Conservation (phyloP, 2,797 vertebrate genomes). For the Micropoecilia bifurca region DNA sequence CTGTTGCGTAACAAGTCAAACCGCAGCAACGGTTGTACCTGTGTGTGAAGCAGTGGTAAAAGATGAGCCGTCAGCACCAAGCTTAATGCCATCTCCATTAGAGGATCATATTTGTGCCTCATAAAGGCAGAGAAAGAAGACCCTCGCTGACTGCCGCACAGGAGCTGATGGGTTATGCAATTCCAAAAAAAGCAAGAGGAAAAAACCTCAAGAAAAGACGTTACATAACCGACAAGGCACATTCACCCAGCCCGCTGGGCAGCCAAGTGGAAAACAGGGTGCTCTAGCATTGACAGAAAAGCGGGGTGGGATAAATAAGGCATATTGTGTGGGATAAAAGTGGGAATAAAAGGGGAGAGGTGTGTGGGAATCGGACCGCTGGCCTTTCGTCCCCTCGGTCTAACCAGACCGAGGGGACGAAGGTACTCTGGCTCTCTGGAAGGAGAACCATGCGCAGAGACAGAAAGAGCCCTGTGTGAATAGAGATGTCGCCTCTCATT, state of each 20-base stretch:
- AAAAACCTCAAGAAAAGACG: conserved; percentile 68
- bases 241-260: conserved; percentile 67
- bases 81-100: conserved; percentile 62
- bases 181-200: conserved; percentile 57
- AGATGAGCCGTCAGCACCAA: conserved; percentile 44
- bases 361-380: conserved; percentile 61
- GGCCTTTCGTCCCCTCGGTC: conserved; percentile 3
- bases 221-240: conserved; percentile 75
- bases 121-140: conserved; percentile 56
- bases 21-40: conserved; percentile 51
- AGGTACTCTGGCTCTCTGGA: conserved; percentile 47
- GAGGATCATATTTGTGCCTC: conserved; percentile 68
- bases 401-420: conserved; percentile 29
- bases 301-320: conserved; percentile 6
- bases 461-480: conserved; percentile 68
- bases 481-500: conserved; percentile 72
- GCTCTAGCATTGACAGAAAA: conserved; percentile 36
- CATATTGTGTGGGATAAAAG: conserved; percentile 53
- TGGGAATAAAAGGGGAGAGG: conserved; percentile 21
- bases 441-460: conserved; percentile 45
- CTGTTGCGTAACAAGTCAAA: conserved; percentile 51
- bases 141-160: conserved; percentile 41
- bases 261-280: conserved; percentile 69
- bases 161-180: conserved; percentile 69
- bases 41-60: conserved; percentile 10